Percentiles rank a stretch among this genome's conserved stretches.
Conservation (phyloP, 2,888 invertebrate species). For the Rotaria macrura region DNA sequence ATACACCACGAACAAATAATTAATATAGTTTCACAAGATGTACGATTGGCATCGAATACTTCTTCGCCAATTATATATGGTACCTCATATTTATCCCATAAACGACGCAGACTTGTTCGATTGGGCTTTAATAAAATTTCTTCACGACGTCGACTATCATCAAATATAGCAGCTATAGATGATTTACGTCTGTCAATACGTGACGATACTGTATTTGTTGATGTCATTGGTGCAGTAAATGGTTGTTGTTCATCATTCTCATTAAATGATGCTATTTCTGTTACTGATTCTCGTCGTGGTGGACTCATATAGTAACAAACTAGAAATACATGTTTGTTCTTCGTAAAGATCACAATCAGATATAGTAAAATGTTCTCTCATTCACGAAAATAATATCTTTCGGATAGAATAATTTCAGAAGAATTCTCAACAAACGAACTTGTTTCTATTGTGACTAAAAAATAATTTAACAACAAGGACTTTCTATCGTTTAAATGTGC, state of each 20-base stretch:
- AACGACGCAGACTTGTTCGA: conserved; percentile 19
- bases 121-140: not conserved
- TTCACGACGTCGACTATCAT: not conserved
- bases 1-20: conserved; percentile 70
- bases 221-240: not conserved
- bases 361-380: too few relatives aligned
- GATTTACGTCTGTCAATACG: not conserved
- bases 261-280: not conserved
- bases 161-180: not conserved
- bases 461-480: not conserved
- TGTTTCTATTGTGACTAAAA: not conserved
- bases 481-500: not conserved
- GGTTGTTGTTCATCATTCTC: not conserved
- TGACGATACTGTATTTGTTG: not conserved
- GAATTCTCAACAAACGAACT: not conserved
- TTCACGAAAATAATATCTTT: too few relatives aligned
- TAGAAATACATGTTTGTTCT: too few relatives aligned
- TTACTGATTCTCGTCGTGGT: not conserved
- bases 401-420: not conserved
- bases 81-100: conserved; percentile 29
- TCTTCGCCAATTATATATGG: conserved; percentile 31
- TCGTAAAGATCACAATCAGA: too few relatives aligned
- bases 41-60: conserved; percentile 53
- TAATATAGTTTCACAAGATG: conserved; percentile 71
- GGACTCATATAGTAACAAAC: not conserved